Base-by-base conservation (phyloP, 2,888 invertebrate genomes). In the Galerucella calmariensis region DNA sequence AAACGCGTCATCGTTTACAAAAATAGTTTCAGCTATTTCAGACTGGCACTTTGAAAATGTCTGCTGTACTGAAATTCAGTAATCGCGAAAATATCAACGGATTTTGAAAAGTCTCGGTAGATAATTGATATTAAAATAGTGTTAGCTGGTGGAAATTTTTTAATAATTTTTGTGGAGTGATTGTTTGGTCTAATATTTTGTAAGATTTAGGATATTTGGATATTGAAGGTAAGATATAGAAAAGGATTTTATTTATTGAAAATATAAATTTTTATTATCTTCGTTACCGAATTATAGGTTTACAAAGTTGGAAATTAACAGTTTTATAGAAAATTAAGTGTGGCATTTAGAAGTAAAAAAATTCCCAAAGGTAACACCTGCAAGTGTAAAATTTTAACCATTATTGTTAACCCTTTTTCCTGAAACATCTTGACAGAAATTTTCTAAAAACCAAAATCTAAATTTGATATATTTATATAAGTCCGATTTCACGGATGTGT, bases 11-110 rank as follows among this genome's bases (percentile, higher is more conserved):
- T 73, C 73, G 67, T 48, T 67, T 78, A 79, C 79, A 73, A 76
- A 82, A 82, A 82, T 82, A 82, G 79, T 78, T 75, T 66, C 77
- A 80, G 82, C 82, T 83, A 83, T 83, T 83, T 83, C 80, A 61
- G 79, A 81, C 79, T 78, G 77, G 79, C 79, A 79, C 79, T 81
- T 80, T 81, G 79, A 79, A 81, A 81, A 81, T 78, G 81, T 81
- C 79, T 77, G 79, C 76, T 72, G 76, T 58, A 69, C 78, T 76
- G 78, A 78, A 79, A 79, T 78, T 73, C 74, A 65, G 71, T 74
- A 78, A 78, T 79, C 80, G 80, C 79, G 78, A 79, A 79, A 78
- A 73, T 66, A 63, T 62, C 69, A n/a, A 62, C 62, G 35, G 41
- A 62, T 63, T n/a, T 53, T 63, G 12, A 62, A n/a, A 16, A 35